Conservation (phyloP, 2,888 invertebrate genomes). For the Caenorhabditis drosophilae region DNA sequence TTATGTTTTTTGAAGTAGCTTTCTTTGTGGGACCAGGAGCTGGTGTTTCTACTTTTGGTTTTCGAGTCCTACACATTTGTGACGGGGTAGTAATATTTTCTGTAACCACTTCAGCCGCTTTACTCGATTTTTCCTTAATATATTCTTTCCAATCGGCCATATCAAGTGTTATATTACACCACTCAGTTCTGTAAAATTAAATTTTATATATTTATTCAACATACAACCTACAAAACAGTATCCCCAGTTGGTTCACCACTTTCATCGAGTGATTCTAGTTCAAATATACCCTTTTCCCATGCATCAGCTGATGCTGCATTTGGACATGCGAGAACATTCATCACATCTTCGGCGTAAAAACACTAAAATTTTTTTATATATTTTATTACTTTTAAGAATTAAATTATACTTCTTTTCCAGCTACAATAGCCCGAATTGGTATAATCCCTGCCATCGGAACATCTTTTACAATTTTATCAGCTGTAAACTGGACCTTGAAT, state of each 20-base stretch:
- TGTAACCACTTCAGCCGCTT: slow-evolving; percentile 28
- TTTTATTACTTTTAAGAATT: not conserved
- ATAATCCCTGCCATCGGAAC: slow-evolving; percentile 61
- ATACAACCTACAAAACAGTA: not conserved
- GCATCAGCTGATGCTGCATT: slow-evolving; percentile 45
- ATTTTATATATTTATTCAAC: not conserved
- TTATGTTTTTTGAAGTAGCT: too few species aligned
- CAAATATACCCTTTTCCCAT: slow-evolving; percentile 54
- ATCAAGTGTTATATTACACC: slow-evolving; percentile 45
- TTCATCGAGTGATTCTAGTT: slow-evolving; percentile 34
- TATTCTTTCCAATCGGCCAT: slow-evolving; percentile 49
- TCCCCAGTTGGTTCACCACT: slow-evolving; percentile 24
- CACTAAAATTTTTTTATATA: not conserved
- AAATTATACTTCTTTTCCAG: slow-evolving; percentile 22
- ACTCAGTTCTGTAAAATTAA: slow-evolving; percentile 21
- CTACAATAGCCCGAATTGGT: slow-evolving; percentile 47
- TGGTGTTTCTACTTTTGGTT: not conserved
- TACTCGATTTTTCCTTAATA: slow-evolving; percentile 36
- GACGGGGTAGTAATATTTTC: slow-evolving; percentile 22
- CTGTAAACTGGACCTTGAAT: slow-evolving; percentile 60
- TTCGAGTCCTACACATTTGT: slow-evolving; percentile 14
- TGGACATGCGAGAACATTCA: slow-evolving; percentile 39
- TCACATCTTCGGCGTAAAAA: slow-evolving; percentile 12
- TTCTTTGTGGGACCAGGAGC: not conserved
- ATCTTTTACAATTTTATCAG: slow-evolving; percentile 57